phyloP scores from a whole-genome alignment of 2,797 vertebrate genomes.

The Chrysocyon brachyurus region DNA sequence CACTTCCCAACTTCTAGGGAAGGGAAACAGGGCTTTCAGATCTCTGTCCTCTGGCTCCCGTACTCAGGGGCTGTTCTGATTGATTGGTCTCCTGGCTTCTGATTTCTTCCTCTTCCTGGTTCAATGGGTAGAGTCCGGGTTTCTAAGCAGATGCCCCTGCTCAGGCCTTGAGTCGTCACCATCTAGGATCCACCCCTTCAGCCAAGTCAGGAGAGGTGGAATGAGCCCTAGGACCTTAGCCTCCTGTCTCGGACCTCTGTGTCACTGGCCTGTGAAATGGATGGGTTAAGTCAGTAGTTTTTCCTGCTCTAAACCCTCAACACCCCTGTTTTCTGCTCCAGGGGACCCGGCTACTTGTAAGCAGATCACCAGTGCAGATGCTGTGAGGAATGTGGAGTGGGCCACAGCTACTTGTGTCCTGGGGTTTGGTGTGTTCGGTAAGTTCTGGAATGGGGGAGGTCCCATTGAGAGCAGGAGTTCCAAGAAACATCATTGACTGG shows the following conservation, averaged over 20 bases:
- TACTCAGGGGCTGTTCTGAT: background rate
- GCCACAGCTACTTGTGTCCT: conserved; percentile 93
- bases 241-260: background rate
- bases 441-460: conserved; percentile 33
- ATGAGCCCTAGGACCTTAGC: background rate
- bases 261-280: background rate
- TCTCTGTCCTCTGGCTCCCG: background rate
- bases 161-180: background rate
- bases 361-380: conserved; percentile 93
- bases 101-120: background rate
- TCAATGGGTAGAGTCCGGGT: background rate
- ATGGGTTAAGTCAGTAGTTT: background rate
- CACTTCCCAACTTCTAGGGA: background rate
- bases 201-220: background rate
- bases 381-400: conserved; percentile 93
- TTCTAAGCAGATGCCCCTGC: background rate
- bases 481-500: background rate
- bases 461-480: background rate
- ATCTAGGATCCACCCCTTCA: background rate
- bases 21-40: background rate
- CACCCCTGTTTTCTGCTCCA: conserved; percentile 73
- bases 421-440: conserved; percentile 93
- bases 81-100: background rate
- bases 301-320: background rate
- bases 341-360: conserved; percentile 94